Conservation (phyloP, 1,140 invertebrate genomes). For the Nylanderia fulva region DNA sequence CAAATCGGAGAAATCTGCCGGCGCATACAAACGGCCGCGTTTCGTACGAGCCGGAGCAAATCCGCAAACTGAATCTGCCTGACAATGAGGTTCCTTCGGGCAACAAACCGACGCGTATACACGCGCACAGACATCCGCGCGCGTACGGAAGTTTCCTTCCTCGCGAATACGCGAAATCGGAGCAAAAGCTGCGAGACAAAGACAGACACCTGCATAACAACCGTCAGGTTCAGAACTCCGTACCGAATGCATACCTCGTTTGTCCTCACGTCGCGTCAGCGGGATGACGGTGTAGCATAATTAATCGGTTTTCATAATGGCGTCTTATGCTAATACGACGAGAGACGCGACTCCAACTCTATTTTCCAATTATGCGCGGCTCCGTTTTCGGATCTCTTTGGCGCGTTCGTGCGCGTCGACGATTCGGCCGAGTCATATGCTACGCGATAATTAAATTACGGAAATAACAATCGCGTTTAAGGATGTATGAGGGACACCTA, state of each 20-base stretch:
- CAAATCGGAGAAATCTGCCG: constrained; percentile 53
- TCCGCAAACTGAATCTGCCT: constrained; percentile 53
- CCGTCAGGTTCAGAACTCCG: constrained; percentile 47
- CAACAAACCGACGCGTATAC: constrained; percentile 37
- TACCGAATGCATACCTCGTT: constrained; percentile 46
- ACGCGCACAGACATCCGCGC: constrained; percentile 1
- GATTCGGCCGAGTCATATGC: too few relatives aligned
- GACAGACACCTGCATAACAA: constrained; percentile 52
- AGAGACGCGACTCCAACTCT: constrained; percentile 35
- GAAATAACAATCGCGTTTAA: too few relatives aligned
- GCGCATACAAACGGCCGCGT: constrained; percentile 52
- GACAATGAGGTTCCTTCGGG: constrained; percentile 52
- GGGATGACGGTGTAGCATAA: constrained; percentile 40
- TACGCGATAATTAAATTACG: too few relatives aligned
- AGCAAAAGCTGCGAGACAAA: constrained; percentile 51
- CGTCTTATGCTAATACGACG: constrained; percentile 54
- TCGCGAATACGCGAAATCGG: constrained; percentile 43
- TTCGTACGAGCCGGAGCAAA: constrained; percentile 49
- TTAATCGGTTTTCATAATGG: constrained; percentile 57
- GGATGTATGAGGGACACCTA: too few relatives aligned
- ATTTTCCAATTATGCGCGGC: constrained; percentile 35
- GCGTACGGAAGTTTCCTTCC: constrained; percentile 48
- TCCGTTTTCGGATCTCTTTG: constrained; percentile 21
- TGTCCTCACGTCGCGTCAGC: constrained; percentile 41
- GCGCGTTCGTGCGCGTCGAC: neutral